A percentile compares a stretch with the other conserved stretches of the same genome.
These are phyloP conservation scores for Sebastes cheni DNA, from an alignment of 2,797 vertebrate species.

Conservation along the genomic window DNA sequence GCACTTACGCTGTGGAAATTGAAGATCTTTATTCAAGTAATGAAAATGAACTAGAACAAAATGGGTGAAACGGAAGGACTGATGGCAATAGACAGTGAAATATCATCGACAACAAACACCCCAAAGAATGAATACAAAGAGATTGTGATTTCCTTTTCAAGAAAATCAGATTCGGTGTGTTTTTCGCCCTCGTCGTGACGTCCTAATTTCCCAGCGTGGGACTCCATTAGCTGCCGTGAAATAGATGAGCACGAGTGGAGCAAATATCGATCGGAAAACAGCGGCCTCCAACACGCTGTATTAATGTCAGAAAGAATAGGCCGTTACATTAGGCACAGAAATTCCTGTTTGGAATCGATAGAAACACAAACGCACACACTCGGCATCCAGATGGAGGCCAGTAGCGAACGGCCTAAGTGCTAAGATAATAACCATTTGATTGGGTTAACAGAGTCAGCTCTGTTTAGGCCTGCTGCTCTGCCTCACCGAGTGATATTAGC, in stretches of 20 bases:
- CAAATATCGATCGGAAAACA: conserved; percentile 57
- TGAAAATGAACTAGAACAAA: not conserved
- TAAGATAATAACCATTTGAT: conserved; percentile 74
- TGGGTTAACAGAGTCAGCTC: conserved; percentile 69
- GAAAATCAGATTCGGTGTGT: not conserved
- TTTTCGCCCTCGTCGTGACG: conserved; percentile 16
- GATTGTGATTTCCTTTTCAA: not conserved
- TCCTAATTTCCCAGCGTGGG: conserved; percentile 56
- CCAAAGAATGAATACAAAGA: not conserved
- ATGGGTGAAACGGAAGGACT: not conserved
- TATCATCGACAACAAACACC: not conserved
- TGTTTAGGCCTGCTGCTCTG: conserved; percentile 58
- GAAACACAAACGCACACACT: conserved; percentile 23
- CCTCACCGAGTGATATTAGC: conserved; percentile 44
- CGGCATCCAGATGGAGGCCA: conserved; percentile 35
- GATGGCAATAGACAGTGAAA: not conserved
- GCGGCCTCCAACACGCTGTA: conserved; percentile 42
- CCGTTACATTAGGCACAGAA: conserved; percentile 62
- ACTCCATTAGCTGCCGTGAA: conserved; percentile 67
- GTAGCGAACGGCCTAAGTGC: conserved; percentile 56
- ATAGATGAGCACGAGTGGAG: conserved; percentile 39
- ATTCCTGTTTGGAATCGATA: conserved; percentile 66
- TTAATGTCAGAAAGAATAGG: conserved; percentile 70
- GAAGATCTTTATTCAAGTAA: not conserved
- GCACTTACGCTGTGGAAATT: not conserved